A percentile compares a stretch with the other conserved stretches of the same genome.
Conservation (phyloP, 2,797 vertebrate genomes). For the Numenius phaeopus region DNA sequence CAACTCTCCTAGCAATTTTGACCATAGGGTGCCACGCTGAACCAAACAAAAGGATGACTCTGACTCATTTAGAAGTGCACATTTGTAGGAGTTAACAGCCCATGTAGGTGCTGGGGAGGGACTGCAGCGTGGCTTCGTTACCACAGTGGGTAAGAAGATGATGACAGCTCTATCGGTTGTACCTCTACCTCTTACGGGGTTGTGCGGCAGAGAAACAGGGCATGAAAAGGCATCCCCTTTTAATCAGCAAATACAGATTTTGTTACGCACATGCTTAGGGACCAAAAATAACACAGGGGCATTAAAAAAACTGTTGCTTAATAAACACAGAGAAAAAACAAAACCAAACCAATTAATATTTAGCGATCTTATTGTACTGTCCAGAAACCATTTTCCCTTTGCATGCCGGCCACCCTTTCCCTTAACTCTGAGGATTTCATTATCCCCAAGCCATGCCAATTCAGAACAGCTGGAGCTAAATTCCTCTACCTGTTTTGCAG, state of each 20-base stretch:
- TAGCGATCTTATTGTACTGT: not conserved
- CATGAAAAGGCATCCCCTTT: not conserved
- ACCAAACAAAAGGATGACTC: not conserved
- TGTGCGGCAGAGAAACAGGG: not conserved
- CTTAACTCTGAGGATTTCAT: not conserved
- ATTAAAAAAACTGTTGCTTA: not conserved
- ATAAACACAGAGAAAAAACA: not conserved
- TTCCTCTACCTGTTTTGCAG: not conserved
- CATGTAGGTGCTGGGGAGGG: not conserved
- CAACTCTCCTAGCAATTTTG: not conserved
- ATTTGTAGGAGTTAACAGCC: not conserved
- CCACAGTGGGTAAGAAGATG: not conserved
- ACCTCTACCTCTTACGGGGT: rapidly evolving
- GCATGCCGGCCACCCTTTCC: not conserved
- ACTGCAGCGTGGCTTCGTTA: not conserved
- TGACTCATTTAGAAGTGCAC: not conserved
- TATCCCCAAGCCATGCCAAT: not conserved
- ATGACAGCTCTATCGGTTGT: not conserved
- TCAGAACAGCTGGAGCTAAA: not conserved
- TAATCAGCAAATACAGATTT: not conserved
- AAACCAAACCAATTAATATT: not conserved
- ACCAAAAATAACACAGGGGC: not conserved
- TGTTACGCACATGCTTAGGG: not conserved
- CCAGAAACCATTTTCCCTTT: not conserved
- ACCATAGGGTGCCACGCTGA: not conserved